Conservation (phyloP, 2,888 invertebrate species). For the Panopea generosa region DNA sequence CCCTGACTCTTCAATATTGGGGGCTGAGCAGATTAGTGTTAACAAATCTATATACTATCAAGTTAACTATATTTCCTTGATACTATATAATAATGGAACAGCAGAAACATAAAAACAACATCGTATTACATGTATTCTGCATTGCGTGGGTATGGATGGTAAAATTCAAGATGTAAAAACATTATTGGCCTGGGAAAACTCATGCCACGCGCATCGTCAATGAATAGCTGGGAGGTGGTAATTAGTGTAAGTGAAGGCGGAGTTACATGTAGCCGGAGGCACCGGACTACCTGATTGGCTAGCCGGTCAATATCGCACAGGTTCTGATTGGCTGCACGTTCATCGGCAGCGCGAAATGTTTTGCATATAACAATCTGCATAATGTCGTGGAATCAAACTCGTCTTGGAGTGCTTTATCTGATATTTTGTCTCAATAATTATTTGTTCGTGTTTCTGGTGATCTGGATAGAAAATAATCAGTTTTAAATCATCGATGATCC, state of each 20-base stretch:
- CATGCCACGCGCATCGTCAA: too few species aligned
- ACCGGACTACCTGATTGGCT: slow-evolving; percentile 29
- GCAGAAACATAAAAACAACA: too few species aligned
- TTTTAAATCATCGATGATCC: slow-evolving; percentile 62
- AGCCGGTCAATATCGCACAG: neutral
- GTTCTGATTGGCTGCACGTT: slow-evolving; percentile 40
- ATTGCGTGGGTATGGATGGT: too few species aligned
- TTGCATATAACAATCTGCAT: slow-evolving; percentile 62
- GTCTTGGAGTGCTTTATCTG: slow-evolving; percentile 54
- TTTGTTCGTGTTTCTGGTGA: slow-evolving; percentile 50
- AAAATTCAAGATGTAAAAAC: too few species aligned
- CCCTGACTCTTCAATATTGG: too few species aligned
- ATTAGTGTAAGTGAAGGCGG: neutral
- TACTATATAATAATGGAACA: too few species aligned
- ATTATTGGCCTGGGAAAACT: too few species aligned
- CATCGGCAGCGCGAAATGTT: slow-evolving; percentile 24
- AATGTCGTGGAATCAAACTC: slow-evolving; percentile 44
- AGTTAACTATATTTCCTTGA: too few species aligned
- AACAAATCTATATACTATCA: too few species aligned
- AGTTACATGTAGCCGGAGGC: neutral
- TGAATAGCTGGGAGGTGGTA: too few species aligned
- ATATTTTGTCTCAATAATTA: slow-evolving; percentile 58
- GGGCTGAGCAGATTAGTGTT: too few species aligned
- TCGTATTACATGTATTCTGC: too few species aligned
- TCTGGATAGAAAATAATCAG: slow-evolving; percentile 57